Conservation (phyloP, 2,888 invertebrate genomes). For the Trissolcus japonicus region DNA sequence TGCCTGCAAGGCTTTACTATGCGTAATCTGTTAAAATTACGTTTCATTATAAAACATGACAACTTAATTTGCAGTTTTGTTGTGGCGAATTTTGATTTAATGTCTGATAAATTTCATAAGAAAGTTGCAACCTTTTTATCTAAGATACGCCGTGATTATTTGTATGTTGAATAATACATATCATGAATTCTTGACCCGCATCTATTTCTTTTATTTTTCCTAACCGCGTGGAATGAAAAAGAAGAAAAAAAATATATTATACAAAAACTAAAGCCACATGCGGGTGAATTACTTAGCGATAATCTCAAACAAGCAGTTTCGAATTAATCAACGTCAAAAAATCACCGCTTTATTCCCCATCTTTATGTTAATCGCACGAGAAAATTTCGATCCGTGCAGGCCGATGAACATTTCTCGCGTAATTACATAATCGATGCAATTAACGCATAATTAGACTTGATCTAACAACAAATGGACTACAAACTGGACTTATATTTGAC, state of each 20-base stretch:
- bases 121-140: conserved; percentile 38
- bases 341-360: conserved; percentile 14
- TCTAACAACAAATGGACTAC: conserved; percentile 18
- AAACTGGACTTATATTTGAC: conserved; percentile 14
- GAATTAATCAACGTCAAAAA: conserved; percentile 41
- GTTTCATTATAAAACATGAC: conserved; percentile 36
- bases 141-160: conserved; percentile 34
- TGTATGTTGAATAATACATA: conserved; percentile 38
- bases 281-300: conserved; percentile 48
- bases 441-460: conserved; percentile 24
- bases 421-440: too few species aligned
- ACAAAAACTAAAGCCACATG: conserved; percentile 57
- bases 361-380: not conserved
- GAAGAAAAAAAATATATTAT: conserved; percentile 15
- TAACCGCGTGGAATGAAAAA: conserved; percentile 5
- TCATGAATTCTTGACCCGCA: conserved; percentile 58
- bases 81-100: conserved; percentile 21
- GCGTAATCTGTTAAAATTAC: conserved; percentile 19
- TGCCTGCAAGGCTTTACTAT: not conserved
- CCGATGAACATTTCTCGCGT: too few species aligned
- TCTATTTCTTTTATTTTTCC: conserved; percentile 47
- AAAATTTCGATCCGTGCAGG: too few species aligned
- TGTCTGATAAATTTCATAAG: conserved; percentile 36
- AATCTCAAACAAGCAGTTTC: conserved; percentile 26
- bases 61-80: conserved; percentile 36